Conservation (phyloP, 2,797 vertebrate genomes). For the Hipposideros larvatus region DNA sequence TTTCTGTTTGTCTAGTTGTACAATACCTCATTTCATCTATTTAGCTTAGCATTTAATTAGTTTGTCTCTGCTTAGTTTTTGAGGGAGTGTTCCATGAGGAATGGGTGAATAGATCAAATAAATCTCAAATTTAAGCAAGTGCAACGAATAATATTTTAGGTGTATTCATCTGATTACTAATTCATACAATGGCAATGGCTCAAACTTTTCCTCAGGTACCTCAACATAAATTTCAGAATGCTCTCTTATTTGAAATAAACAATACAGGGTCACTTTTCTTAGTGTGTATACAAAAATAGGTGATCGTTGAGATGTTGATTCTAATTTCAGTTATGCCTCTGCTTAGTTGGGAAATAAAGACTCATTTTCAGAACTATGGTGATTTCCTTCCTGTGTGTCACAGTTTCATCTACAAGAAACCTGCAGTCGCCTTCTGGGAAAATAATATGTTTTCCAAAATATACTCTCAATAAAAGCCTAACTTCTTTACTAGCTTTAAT, state of each 20-base stretch:
- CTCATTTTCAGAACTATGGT: not conserved
- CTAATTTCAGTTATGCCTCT: not conserved
- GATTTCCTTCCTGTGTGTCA: not conserved
- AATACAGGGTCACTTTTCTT: not conserved
- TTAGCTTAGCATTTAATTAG: not conserved
- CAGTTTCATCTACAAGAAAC: not conserved
- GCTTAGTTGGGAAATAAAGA: not conserved
- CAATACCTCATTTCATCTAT: not conserved
- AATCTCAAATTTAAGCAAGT: not conserved
- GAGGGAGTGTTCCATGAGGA: not conserved
- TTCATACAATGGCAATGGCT: not conserved
- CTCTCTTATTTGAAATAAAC: not conserved
- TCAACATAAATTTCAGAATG: not conserved
- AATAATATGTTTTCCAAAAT: not conserved
- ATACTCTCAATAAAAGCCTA: not conserved
- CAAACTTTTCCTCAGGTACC: not conserved
- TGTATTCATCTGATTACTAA: not conserved
- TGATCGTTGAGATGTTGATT: not conserved
- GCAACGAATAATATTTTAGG: not conserved
- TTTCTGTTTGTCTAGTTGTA: not conserved
- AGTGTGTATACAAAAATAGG: not conserved
- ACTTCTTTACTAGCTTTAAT: not conserved
- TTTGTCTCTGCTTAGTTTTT: not conserved
- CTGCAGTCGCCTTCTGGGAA: no score
- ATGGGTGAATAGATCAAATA: not conserved